Base-by-base conservation (phyloP, 1,140 invertebrate species). In the Periplaneta americana region DNA sequence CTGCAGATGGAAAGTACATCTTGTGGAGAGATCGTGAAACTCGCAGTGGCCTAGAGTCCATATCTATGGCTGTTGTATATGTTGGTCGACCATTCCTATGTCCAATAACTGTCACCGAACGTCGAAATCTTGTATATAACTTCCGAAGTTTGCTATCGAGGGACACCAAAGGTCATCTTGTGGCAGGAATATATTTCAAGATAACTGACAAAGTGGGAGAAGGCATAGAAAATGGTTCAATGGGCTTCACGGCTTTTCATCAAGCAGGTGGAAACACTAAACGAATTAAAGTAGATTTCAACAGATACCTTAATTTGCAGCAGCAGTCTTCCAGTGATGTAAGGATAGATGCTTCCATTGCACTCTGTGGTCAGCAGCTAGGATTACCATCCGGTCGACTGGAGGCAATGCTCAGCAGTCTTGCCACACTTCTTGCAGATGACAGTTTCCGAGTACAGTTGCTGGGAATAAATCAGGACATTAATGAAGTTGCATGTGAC, bases 81-180 rank as follows among this genome's bases (percentile, higher is more conserved):
- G 91, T 95, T 66, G 93, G 92, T 34, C 90, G 92, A 84, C 94
- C 95, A 31, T 98, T 96, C 88, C 87, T 94, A 75, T 96, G 94
- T 84, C 93, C 94, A 66, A 91, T 97, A 75, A 93, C 95, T 87
- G 94, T 97, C 34, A 96, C 96, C 0, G 96, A 98, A 87, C 92
- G 96, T 82, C 91, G 96, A 84, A 97, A 98, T 88, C 88, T 98
- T 83, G 94, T 96, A 31, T 98, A 97, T 87, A 94, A 95, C 85
- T 97, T 97, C 88, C 88, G 95, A 84, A 96, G 95, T 86, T 89
- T 97, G 9, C 88, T 98, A 33, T 91, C 94, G 15, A 92, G 96
- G 66, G 93, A 97, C 86, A 92, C 92, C 75, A 96, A 96, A 84
- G 96, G 96, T 37, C 92, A 94, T 80, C 89, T 97, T 6, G 91